Percentiles rank a stretch among this genome's conserved stretches.
These are phyloP conservation scores for Macropus fuliginosus DNA, from an alignment of 2,797 vertebrate species.

Conservation along the genomic window DNA sequence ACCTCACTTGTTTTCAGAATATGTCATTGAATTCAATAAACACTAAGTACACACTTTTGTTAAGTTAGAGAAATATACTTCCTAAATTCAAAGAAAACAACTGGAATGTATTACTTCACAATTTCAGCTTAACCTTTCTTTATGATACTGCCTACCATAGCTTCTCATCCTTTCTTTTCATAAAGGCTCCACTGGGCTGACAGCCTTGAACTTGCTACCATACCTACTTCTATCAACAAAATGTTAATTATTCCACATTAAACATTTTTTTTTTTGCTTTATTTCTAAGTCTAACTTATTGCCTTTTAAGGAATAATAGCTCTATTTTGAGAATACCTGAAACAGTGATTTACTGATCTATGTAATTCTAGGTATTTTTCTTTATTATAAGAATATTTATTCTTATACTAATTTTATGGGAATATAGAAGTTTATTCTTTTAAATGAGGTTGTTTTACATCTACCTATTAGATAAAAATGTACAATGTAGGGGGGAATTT, in stretches of 20 bases:
- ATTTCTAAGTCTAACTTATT: conserved; percentile 35
- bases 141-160: neutral
- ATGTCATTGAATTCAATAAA: neutral
- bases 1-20: neutral
- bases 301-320: conserved; percentile 60
- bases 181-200: conserved; percentile 1
- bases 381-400: neutral
- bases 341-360: neutral
- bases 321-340: conserved; percentile 32
- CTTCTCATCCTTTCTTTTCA: conserved; percentile 33
- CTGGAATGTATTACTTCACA: neutral
- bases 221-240: neutral
- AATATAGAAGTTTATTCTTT: neutral
- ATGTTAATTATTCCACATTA: conserved; percentile 36
- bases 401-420: neutral
- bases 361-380: too few relatives aligned
- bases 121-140: neutral
- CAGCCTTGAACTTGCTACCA: neutral
- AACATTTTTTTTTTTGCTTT: neutral
- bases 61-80: conserved; percentile 36
- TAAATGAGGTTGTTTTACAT: conserved; percentile 7
- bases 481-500: neutral
- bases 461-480: neutral
- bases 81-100: conserved; percentile 37
- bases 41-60: neutral